Conservation (phyloP, 1,140 invertebrate species). For the Maconellicoccus hirsutus region DNA sequence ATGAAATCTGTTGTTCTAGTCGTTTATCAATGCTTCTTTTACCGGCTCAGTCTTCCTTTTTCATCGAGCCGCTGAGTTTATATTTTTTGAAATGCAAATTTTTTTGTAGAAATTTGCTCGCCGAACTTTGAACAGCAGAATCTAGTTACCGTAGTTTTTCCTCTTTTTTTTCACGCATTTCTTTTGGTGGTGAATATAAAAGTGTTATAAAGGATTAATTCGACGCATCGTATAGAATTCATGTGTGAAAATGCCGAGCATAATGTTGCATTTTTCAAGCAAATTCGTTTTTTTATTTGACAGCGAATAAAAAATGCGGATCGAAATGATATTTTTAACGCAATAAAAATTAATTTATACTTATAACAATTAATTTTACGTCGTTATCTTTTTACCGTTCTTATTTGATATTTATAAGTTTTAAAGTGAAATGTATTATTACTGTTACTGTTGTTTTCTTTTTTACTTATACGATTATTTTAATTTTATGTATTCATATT, state of each 20-base stretch:
- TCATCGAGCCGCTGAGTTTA: not conserved
- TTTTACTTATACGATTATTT: not conserved
- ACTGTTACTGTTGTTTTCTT: conserved; percentile 9
- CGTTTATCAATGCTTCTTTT: not conserved
- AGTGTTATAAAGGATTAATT: not conserved
- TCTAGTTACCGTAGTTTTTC: not conserved
- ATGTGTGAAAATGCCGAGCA: too few species aligned
- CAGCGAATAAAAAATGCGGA: not conserved
- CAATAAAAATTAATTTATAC: not conserved
- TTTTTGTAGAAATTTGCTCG: not conserved
- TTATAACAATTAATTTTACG: not conserved
- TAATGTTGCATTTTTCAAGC: not conserved
- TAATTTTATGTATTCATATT: not conserved
- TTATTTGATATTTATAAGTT: not conserved
- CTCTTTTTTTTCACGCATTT: not conserved
- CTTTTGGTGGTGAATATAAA: not conserved
- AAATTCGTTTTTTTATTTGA: not conserved
- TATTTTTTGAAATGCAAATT: not conserved
- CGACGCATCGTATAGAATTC: not conserved
- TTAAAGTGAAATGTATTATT: conserved; percentile 6
- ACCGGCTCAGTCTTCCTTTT: not conserved
- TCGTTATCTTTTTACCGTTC: conserved; percentile 3
- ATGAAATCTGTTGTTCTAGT: not conserved
- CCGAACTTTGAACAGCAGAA: not conserved
- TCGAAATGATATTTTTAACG: not conserved